A percentile compares a stretch with the other conserved stretches of the same genome.
These are phyloP conservation scores for Potamilus streckersoni DNA, from an alignment of 1,140 invertebrate genomes.

Conservation along the genomic window DNA sequence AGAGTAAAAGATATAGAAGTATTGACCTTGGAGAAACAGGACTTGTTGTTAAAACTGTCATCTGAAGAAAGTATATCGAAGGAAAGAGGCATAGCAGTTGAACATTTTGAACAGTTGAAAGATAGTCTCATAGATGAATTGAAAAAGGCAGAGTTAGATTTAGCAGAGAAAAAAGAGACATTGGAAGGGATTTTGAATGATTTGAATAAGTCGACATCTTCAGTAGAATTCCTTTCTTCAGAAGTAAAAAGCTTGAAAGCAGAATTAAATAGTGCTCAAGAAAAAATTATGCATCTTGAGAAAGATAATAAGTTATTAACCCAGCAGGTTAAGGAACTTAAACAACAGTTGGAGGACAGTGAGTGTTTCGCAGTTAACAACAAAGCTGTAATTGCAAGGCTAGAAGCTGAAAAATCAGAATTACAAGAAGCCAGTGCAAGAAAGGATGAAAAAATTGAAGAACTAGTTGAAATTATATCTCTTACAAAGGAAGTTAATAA, in stretches of 20 bases:
- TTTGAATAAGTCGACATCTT: neutral
- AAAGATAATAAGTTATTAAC: neutral
- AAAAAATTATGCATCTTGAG: neutral
- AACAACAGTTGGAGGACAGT: neutral
- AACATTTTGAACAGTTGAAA: neutral
- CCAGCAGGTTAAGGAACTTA: neutral
- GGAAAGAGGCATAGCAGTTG: neutral
- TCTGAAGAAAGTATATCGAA: neutral
- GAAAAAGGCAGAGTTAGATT: neutral
- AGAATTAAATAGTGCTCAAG: neutral
- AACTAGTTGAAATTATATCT: neutral
- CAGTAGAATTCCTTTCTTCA: neutral
- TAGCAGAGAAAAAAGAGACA: neutral
- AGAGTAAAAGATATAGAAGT: constrained; percentile 15
- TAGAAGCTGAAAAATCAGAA: constrained; percentile 23
- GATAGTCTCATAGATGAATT: neutral
- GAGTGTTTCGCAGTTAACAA: constrained; percentile 4
- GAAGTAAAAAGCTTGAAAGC: neutral
- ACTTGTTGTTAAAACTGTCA: constrained; percentile 14
- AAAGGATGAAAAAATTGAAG: constrained; percentile 18
- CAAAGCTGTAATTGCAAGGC: constrained; percentile 20
- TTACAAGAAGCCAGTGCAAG: neutral
- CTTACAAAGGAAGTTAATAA: too few relatives aligned
- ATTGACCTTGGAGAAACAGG: constrained; percentile 17
- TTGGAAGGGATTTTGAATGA: constrained; percentile 1